A percentile compares a stretch with the other conserved stretches of the same genome.
Conservation (phyloP, 2,113 vertebrate genomes). For the Microcebus griseorufus region DNA sequence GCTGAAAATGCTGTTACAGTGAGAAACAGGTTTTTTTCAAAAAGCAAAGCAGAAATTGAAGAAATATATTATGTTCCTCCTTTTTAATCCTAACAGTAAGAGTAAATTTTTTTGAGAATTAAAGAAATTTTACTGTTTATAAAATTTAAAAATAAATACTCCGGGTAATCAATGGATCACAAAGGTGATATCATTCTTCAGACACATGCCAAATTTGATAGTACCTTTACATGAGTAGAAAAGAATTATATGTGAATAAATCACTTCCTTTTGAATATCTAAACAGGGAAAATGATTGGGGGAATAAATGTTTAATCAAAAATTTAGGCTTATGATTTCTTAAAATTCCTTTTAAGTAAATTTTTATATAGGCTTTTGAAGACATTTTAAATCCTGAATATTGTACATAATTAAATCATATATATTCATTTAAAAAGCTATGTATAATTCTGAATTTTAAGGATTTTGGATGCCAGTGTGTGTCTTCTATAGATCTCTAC, state of each 20-base stretch:
- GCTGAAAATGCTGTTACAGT: neutral
- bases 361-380: neutral
- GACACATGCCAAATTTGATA: neutral
- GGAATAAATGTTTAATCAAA: neutral
- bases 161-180: neutral
- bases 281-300: neutral
- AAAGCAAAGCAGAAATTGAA: conserved; percentile 18
- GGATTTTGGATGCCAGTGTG: neutral
- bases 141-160: conserved; percentile 39
- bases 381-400: neutral
- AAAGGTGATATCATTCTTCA: conserved; percentile 12
- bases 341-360: conserved; percentile 33
- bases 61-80: neutral
- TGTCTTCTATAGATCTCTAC: neutral
- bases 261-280: neutral
- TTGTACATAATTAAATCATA: neutral
- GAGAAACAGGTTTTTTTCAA: neutral
- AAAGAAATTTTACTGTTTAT: conserved; percentile 5
- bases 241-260: conserved; percentile 2
- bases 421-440: neutral
- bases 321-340: neutral
- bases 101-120: conserved; percentile 2
- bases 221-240: neutral
- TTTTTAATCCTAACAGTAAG: neutral
- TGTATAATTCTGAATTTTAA: neutral